Evolutionary conservation across 2,113 vertebrate genomes (phyloP), one percentile per base, ranked within the genome.

Genomic region (Lamprotornis superbus): DNA sequence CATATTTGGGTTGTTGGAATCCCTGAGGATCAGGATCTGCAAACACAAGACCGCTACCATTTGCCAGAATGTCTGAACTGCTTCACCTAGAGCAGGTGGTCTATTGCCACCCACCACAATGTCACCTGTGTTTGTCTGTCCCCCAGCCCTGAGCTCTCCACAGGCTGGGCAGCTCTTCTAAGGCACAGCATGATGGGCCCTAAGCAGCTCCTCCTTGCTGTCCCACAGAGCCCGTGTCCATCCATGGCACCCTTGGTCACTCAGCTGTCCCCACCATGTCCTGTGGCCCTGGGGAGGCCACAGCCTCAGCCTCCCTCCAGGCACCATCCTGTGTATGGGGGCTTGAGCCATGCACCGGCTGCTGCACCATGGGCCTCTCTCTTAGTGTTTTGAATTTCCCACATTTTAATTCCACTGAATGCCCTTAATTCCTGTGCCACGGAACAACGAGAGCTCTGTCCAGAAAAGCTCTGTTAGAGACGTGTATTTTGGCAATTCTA

Each of bases 381-480:
- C 52, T 59, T 57, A 71, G 63, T 4, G 6, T 33, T 95, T 94
- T 95, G 76, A 89, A 92, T 96, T 96, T 95, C 94, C 92, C 95
- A 78, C 79, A 4, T 96, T 90, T 81, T 71, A 83, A 92, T 95
- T 67, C 86, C 49, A 52, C 76, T 65, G 84, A 82, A 42, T 65
- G 53, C 35, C 69, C 61, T 65, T 50, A 85, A 68, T 85, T 89
- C 89, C 85, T 9, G 11, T 75, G 80, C 61, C 33, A 4, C 0
- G 1, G 61, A 86, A 90, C 85, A 89, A 86, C 85, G 73, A 63
- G 56, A 59, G 69, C 71, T 86, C 47, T 92, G 94, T 83, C 18
- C 17, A 19, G 56, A 57, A 65, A 28, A 64, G 79, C 87, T 80
- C n/a, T 37, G 57, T 52, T 56, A 27, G 70, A 71, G 73, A 63